These are phyloP conservation scores for Dryoscopus gambensis DNA, from an alignment of 2,113 vertebrate species.

Conservation along the genomic window DNA sequence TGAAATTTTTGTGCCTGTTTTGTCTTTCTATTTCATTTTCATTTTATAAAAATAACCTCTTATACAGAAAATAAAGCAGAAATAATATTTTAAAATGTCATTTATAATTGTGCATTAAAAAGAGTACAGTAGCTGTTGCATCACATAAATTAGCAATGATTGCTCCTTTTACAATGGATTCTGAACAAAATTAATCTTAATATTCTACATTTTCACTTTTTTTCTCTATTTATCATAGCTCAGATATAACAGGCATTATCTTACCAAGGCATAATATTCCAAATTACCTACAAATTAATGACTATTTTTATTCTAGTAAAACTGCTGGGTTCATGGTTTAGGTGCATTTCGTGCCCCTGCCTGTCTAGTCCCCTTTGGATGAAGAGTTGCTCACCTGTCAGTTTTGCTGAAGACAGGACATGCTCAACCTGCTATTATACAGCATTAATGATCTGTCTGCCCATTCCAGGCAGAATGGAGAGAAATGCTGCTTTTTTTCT, in stretches of 20 bases:
- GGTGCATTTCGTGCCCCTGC: background rate
- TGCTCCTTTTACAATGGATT: background rate
- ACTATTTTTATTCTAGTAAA: background rate
- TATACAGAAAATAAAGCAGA: background rate
- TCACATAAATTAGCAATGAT: background rate
- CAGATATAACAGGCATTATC: background rate
- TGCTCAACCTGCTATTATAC: background rate
- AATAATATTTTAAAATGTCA: background rate
- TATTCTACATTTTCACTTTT: background rate
- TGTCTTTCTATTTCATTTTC: background rate
- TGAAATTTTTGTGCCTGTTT: background rate
- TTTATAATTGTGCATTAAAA: background rate
- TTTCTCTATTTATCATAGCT: background rate
- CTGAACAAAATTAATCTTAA: background rate
- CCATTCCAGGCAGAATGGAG: background rate
- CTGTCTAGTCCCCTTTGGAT: background rate
- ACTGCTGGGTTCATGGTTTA: background rate
- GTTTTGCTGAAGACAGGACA: background rate
- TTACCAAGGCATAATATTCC: background rate
- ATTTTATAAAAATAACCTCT: background rate
- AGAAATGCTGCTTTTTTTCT: background rate
- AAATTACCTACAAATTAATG: background rate
- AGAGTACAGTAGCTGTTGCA: background rate
- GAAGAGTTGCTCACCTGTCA: background rate
- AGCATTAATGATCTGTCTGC: background rate